Evolutionary conservation across 2,113 vertebrate genomes (phyloP), one percentile per base, ranked within the genome.

Genomic region (Triplophysa dalaica): DNA sequence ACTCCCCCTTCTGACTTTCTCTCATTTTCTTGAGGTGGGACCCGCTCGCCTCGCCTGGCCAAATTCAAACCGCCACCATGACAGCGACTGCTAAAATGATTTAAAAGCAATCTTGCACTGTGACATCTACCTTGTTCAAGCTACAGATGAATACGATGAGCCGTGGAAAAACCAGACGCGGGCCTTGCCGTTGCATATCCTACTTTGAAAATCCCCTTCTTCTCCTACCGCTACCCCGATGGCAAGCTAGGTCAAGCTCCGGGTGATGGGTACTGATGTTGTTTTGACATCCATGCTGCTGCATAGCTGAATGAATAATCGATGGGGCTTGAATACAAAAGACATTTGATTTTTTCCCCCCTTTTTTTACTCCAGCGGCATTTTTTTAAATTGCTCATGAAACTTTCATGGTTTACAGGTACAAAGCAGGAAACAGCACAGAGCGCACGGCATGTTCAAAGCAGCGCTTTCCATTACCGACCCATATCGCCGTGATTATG

Each of bases 361-460:
- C 78, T 78, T n/a, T 76, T 65, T 52, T n/a, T 50, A 75, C 64
- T 69, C 68, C 60, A 75, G 78, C 60, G 22, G 63, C 21, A 56
- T 81, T 83, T 17, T 83, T 81, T 72, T 81, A 29, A 72, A 75
- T 52, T 8, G 70, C 84, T 86, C 79, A 86, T 86, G 80, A 83
- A 86, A 76, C 61, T 79, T 85, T 79, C 76, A 85, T 81, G 58
- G 21, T 45, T 60, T 48, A 64, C 67, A 24, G 64, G 56, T 79
- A 79, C 76, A 81, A 77, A 68, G 67, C 24, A 45, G 26, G 67
- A 68, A 81, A 56, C 17, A 48, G 24, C 33, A 48, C 60, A 67
- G 38, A 48, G 17, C 48, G n/a, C 50, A n/a, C 16, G 60, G 22
- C 72, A 70, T 69, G 50, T 58, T 65, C 61, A 70, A 70, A 79